Evolutionary conservation across 2,797 vertebrate species (phyloP), one percentile per base, ranked within the genome.

Genomic region (Pristis pectinata): DNA sequence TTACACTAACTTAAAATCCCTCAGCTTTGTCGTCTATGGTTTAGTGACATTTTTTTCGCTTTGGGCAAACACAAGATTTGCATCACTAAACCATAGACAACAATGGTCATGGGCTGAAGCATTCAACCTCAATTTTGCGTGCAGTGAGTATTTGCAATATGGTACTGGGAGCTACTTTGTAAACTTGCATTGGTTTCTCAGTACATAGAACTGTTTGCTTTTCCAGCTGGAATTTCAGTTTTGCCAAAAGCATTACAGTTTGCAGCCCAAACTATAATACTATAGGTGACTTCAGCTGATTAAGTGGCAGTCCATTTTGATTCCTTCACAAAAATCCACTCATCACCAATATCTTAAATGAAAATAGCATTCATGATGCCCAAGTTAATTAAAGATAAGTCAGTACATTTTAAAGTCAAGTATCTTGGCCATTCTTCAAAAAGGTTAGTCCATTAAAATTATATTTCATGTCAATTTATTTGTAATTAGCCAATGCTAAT

Each of bases 201-300:
- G 22, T 72, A 27, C 70, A 72, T 19, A 72, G 70, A 72, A 72
- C 70, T 72, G 41, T 80, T 95, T 95, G 93, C 70, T 44, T 95
- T 87, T 87, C 82, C 34, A 95, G 77, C 94, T 94, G 30, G 74
- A 95, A 37, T 94, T 92, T 76, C 56, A 95, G 34, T 53, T 94
- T 56, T 41, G 94, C 94, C 92, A 94, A 70, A 61, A 72, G 94
- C 94, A 92, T 94, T 72, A 67, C 19, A 9, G 80, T 79, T 93
- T 94, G 87, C 76, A 95, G 77, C 94, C 83, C 94, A 95, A 87
- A 92, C 95, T 94, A 93, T 95, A 74, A 95, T 95, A 95, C 95
- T 95, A 94, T 95, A 95, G 95, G 83, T 96, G 96, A 96, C 96
- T 95, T 96, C 96, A 96, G 95, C 95, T 96, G 96, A 97, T 96